phyloP scores from a whole-genome alignment of 2,888 invertebrate genomes.

The Thymelicus acteon region DNA sequence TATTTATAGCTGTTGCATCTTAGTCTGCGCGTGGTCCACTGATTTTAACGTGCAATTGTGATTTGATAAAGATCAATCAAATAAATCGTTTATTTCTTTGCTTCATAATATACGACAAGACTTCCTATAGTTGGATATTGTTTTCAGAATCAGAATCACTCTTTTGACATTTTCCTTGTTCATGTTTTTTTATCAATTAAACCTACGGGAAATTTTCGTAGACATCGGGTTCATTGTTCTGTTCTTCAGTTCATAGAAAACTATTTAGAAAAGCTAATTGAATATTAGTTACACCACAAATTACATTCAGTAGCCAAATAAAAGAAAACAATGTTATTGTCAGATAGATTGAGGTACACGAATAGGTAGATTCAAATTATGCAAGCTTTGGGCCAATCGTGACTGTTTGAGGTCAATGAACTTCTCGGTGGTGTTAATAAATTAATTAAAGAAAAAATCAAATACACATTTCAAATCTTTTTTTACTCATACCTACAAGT shows the following conservation, averaged over 20 bases:
- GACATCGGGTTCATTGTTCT: background rate
- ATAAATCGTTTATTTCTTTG: background rate
- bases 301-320: slow-evolving; percentile 1
- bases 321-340: background rate
- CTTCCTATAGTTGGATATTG: background rate
- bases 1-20: slow-evolving; percentile 16
- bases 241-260: background rate
- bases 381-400: background rate
- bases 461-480: too few relatives aligned
- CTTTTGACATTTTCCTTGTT: background rate
- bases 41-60: slow-evolving; percentile 5
- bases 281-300: slow-evolving; percentile 3
- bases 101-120: background rate
- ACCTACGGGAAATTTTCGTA: too few relatives aligned
- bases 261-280: slow-evolving; percentile 2
- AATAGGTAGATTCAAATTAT: background rate
- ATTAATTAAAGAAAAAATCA: background rate
- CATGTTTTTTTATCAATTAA: background rate
- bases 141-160: background rate
- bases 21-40: background rate
- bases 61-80: background rate
- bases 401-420: slow-evolving; percentile 4
- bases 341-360: background rate
- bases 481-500: too few relatives aligned
- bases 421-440: background rate